Percentiles rank a stretch among this genome's conserved stretches.
Evolutionary conservation across 2,888 invertebrate genomes (phyloP).

Genomic region (Acronicta psi): DNA sequence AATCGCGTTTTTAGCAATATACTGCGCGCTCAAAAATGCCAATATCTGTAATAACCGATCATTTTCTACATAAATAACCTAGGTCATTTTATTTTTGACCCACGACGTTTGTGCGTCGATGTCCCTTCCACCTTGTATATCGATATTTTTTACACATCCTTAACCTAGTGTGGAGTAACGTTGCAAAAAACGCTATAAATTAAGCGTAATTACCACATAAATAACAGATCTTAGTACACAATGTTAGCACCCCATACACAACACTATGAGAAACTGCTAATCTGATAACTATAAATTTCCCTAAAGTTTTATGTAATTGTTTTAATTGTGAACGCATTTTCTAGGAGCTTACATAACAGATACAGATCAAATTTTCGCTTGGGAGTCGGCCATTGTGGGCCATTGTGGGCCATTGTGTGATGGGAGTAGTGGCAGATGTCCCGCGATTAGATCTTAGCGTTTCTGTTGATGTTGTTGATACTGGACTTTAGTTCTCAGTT

Average conservation of each 20-base stretch:
- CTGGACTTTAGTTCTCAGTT: conserved; percentile 11
- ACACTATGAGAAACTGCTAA: conserved; percentile 42
- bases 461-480: conserved; percentile 17
- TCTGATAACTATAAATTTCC: conserved; percentile 41
- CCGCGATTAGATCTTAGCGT: conserved; percentile 39
- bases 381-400: conserved; percentile 47
- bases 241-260: conserved; percentile 5
- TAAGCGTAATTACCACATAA: conserved; percentile 12
- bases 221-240: conserved; percentile 13
- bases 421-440: conserved; percentile 37
- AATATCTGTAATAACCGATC: too few relatives aligned
- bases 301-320: conserved; percentile 55
- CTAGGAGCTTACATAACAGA: conserved; percentile 43
- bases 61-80: too few relatives aligned
- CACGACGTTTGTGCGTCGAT: too few relatives aligned
- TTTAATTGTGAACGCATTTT: conserved; percentile 55
- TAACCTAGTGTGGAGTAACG: too few relatives aligned
- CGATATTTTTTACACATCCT: too few relatives aligned
- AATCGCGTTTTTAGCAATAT: too few relatives aligned
- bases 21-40: too few relatives aligned
- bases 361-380: conserved; percentile 49
- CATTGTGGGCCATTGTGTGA: conserved; percentile 33
- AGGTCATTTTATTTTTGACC: too few relatives aligned
- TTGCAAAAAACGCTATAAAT: conserved; percentile 13
- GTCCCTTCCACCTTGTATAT: too few relatives aligned